Base-by-base conservation (phyloP, 2,888 invertebrate species). In the Tenthredo livida region DNA sequence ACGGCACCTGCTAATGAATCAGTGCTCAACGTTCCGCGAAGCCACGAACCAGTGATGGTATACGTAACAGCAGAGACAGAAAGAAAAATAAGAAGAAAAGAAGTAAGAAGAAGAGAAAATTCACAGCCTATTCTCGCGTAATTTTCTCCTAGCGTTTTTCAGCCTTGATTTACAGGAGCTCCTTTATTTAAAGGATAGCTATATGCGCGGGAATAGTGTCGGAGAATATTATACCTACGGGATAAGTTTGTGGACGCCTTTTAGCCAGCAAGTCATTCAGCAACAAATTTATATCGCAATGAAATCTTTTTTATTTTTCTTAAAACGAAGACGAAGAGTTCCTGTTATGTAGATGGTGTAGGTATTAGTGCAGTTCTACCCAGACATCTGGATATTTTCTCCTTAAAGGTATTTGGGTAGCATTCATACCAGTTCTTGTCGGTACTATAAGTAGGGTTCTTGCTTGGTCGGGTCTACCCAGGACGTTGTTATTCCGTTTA, bases 1-100 rank as follows among this genome's bases (percentile, higher is more conserved):
- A 84, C 84, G 65, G 33, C 50, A 84, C 77, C 75, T 84, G 75
- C 84, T 84, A 84, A 84, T 84, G 84, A 84, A 84, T 84, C 84
- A 84, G 84, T 84, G 75, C 84, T 84, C 67, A 65, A 65, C 84
- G 25, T 40, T 25, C 77, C 29, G 58, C 61, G 67, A 75, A 77
- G 77, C 65, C 33, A 65, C 77, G 58, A 65, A 77, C 29, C 50
- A 29, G 29, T 29, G 29, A 50, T 50, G 75, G 50, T 47, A 43
- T 73, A 37, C 21, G 37, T n/a, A 78, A 10, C 40, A 43, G 54
- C 17, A 10, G 6, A 29, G 75, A 29, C 75, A 77, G 25, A 29
- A 50, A 50, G 3, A 17, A 29, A 9, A 25, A 47, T 12, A 12
- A n/a, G 50, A 29, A 47, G 43, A 50, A 25, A 25, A 72, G 4